Evolutionary conservation across 2,113 vertebrate genomes (phyloP).

Genomic region (Eidolon helvum): DNA sequence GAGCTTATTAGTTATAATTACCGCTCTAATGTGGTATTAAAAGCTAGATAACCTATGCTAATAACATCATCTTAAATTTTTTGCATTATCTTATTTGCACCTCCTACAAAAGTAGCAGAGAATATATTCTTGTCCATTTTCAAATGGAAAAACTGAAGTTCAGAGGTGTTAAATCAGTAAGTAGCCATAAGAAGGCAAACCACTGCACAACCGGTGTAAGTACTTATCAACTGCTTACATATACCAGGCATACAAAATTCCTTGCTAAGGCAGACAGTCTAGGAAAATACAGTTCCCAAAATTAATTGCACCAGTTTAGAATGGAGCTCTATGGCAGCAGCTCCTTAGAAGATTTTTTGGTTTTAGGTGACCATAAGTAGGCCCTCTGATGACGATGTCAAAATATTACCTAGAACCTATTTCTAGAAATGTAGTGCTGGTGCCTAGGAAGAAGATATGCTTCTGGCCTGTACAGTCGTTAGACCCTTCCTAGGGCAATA

Average conservation of each 20-base stretch:
- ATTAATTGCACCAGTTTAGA: neutral
- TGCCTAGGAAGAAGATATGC: neutral
- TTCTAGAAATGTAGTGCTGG: neutral
- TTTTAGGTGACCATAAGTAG: neutral
- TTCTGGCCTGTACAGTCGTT: neutral
- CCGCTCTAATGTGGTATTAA: constrained; percentile 41
- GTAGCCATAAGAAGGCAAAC: neutral
- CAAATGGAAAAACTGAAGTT: neutral
- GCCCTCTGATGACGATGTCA: neutral
- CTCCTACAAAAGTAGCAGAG: neutral
- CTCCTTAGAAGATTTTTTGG: neutral
- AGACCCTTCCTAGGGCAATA: neutral
- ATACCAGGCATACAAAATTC: neutral
- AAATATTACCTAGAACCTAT: neutral
- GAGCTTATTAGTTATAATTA: constrained; percentile 52
- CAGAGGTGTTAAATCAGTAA: neutral
- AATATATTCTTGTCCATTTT: constrained; percentile 21
- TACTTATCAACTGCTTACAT: neutral
- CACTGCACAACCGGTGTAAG: neutral
- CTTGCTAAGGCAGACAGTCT: neutral
- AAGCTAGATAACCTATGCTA: constrained; percentile 37
- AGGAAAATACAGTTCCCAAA: neutral
- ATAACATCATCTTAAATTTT: neutral
- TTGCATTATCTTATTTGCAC: neutral
- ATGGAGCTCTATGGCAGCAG: neutral